These are phyloP conservation scores for Ennomos quercinarius DNA, from an alignment of 2,888 invertebrate genomes.

Conservation along the genomic window DNA sequence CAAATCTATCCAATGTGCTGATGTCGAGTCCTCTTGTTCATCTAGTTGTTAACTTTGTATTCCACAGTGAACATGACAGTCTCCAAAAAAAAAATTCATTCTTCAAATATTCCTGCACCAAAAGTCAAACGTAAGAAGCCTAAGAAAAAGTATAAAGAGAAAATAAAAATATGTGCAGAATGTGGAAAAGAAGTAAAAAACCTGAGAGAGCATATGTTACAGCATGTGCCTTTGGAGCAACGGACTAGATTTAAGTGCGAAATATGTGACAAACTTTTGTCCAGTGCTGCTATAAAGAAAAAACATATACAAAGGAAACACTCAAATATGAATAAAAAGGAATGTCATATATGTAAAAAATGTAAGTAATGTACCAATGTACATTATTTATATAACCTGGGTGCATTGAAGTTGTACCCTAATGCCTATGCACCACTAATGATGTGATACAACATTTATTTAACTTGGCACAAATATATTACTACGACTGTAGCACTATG, in stretches of 20 bases:
- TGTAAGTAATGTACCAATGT: conserved; percentile 49
- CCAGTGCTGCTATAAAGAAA: conserved; percentile 51
- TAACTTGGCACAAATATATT: too few relatives aligned
- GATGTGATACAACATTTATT: too few relatives aligned
- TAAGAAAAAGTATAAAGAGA: conserved; percentile 22
- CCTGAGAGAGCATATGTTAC: conserved; percentile 56
- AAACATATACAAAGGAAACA: conserved; percentile 69
- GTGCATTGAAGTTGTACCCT: too few relatives aligned
- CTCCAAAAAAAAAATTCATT: too few relatives aligned
- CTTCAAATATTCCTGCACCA: not conserved
- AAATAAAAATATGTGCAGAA: conserved; percentile 63
- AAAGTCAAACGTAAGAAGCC: conserved; percentile 44
- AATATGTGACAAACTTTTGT: conserved; percentile 64
- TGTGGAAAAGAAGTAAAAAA: conserved; percentile 69
- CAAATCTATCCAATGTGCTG: too few relatives aligned
- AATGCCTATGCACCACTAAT: too few relatives aligned
- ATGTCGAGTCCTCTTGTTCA: too few relatives aligned
- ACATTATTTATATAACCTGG: too few relatives aligned
- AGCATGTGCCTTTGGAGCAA: conserved; percentile 52
- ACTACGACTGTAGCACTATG: too few relatives aligned
- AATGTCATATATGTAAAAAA: conserved; percentile 71
- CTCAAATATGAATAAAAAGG: conserved; percentile 58
- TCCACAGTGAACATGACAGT: too few relatives aligned
- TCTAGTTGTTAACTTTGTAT: too few relatives aligned
- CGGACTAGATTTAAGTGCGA: conserved; percentile 58